Evolutionary conservation across 1,140 invertebrate species (phyloP).

Genomic region (Drosophila tropicalis): DNA sequence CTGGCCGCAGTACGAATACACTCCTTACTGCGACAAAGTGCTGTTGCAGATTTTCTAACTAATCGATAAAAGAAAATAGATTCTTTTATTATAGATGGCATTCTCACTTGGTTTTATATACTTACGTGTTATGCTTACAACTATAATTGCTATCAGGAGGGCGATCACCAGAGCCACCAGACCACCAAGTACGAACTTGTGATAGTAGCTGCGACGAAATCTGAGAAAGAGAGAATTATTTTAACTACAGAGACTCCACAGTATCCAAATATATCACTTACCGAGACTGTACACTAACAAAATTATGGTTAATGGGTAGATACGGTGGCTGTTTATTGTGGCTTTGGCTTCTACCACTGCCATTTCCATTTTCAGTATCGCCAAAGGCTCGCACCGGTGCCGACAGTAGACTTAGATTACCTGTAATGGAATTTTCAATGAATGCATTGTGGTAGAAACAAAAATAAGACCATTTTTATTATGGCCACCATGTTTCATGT

Average conservation of each 20-base stretch:
- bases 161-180: slow-evolving; percentile 83
- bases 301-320: slow-evolving; percentile 45
- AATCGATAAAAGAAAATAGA: neutral
- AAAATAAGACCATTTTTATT: neutral
- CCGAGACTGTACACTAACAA: slow-evolving; percentile 80
- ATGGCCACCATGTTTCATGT: slow-evolving; percentile 18
- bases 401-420: slow-evolving; percentile 61
- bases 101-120: neutral
- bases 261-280: slow-evolving; percentile 32
- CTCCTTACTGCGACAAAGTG: slow-evolving; percentile 85
- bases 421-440: slow-evolving; percentile 43
- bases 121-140: slow-evolving; percentile 70
- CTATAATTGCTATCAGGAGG: slow-evolving; percentile 83
- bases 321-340: slow-evolving; percentile 54
- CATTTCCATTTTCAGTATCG: slow-evolving; percentile 46
- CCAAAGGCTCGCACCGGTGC: slow-evolving; percentile 42
- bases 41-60: slow-evolving; percentile 61
- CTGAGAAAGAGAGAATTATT: slow-evolving; percentile 57
- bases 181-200: slow-evolving; percentile 82
- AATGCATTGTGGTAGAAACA: slow-evolving; percentile 2
- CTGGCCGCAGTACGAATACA: slow-evolving; percentile 87
- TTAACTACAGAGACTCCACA: neutral
- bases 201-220: slow-evolving; percentile 85
- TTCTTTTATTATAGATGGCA: neutral
- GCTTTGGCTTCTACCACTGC: slow-evolving; percentile 31